phyloP scores from a whole-genome alignment of 2,113 vertebrate genomes.

The Diadophis punctatus region DNA sequence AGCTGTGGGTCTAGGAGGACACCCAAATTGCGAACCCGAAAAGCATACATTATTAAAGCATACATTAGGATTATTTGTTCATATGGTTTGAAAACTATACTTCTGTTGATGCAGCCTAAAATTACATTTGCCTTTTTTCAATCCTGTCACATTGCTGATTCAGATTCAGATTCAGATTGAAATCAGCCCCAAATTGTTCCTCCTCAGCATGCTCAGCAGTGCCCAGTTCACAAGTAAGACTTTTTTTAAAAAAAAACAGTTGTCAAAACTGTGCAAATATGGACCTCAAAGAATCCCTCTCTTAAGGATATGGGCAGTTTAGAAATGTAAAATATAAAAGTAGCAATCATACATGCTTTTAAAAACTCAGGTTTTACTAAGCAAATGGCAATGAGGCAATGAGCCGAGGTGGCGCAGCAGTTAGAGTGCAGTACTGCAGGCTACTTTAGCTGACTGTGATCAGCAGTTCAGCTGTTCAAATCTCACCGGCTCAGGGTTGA shows the following conservation, averaged over 20 bases:
- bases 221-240: background rate
- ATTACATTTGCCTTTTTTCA: background rate
- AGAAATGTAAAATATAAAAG: too few relatives aligned
- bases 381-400: background rate
- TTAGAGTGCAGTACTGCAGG: too few relatives aligned
- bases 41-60: too few relatives aligned
- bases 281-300: background rate
- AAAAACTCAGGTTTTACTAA: background rate
- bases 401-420: too few relatives aligned
- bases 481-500: too few relatives aligned
- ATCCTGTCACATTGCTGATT: background rate
- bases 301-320: too few relatives aligned
- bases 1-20: too few relatives aligned
- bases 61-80: background rate
- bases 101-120: background rate
- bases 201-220: background rate
- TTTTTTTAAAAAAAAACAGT: background rate
- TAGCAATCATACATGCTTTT: background rate
- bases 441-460: too few relatives aligned
- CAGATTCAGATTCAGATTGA: background rate
- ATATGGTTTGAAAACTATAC: background rate
- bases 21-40: too few relatives aligned
- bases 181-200: background rate
- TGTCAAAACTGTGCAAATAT: background rate
- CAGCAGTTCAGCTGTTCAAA: too few relatives aligned